Evolutionary conservation across 1,140 invertebrate species (phyloP).

Genomic region (Odontomachus brunneus): DNA sequence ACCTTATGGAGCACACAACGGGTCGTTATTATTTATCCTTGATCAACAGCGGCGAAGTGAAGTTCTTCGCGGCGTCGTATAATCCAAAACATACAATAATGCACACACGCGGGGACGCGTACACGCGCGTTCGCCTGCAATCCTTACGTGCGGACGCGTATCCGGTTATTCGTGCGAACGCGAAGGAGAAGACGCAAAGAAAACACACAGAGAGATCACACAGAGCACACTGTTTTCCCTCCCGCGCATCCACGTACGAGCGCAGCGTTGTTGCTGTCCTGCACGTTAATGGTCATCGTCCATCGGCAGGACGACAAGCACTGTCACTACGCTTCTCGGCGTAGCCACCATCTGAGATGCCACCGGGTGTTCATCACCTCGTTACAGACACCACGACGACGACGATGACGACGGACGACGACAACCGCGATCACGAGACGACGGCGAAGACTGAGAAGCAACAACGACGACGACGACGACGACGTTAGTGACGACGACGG

Average conservation of each 20-base stretch:
- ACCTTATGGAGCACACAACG: too few species aligned
- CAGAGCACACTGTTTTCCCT: slow-evolving; percentile 63
- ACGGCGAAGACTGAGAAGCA: background rate
- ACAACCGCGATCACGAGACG: slow-evolving; percentile 3
- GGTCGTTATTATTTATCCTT: too few species aligned
- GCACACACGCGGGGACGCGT: background rate
- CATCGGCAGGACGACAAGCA: slow-evolving; percentile 63
- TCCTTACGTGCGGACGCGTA: too few species aligned
- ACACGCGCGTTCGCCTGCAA: too few species aligned
- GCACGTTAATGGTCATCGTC: slow-evolving; percentile 69
- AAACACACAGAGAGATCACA: slow-evolving; percentile 68
- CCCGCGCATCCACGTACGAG: slow-evolving; percentile 39
- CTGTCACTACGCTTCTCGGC: slow-evolving; percentile 61
- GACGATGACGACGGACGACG: background rate
- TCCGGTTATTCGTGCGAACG: too few species aligned
- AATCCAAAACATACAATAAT: background rate
- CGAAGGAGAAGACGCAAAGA: too few species aligned
- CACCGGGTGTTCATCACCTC: slow-evolving; percentile 72
- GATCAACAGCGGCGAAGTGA: too few species aligned
- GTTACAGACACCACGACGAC: slow-evolving; percentile 62
- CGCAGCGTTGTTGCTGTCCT: slow-evolving; percentile 32
- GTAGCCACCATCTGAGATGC: slow-evolving; percentile 52
- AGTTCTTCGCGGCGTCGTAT: background rate
- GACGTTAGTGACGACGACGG: background rate
- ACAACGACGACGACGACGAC: background rate